Conservation (phyloP, 1,140 invertebrate species). For the Heliconius hewitsoni region DNA sequence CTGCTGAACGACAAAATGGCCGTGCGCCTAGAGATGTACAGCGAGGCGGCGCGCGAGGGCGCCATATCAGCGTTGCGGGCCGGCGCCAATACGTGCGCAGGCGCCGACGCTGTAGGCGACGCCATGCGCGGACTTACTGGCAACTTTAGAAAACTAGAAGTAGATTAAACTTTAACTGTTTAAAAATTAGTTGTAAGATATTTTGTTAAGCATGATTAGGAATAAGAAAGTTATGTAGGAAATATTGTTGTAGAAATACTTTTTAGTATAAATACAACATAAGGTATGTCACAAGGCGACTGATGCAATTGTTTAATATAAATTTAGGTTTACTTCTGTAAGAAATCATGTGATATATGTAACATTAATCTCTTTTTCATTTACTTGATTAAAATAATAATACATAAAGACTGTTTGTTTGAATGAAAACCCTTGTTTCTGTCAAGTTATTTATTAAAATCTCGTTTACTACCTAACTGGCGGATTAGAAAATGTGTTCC, state of each 20-base stretch:
- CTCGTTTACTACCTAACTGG: conserved; percentile 55
- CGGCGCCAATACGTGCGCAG: conserved; percentile 79
- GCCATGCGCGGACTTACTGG: conserved; percentile 86
- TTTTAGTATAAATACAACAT: background rate
- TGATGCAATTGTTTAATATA: background rate
- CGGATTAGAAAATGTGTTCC: background rate
- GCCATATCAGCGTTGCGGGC: conserved; percentile 85
- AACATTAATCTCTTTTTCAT: background rate
- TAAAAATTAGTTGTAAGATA: too few relatives aligned
- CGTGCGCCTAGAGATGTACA: conserved; percentile 84
- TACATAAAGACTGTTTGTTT: background rate
- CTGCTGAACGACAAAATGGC: conserved; percentile 84
- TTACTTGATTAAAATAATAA: background rate
- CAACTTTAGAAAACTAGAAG: conserved; percentile 89
- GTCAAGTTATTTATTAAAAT: conserved; percentile 58
- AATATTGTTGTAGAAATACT: background rate
- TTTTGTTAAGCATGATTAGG: too few relatives aligned
- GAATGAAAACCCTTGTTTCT: conserved; percentile 27
- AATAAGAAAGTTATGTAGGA: background rate
- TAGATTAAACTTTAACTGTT: conserved; percentile 75
- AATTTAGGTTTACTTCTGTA: background rate
- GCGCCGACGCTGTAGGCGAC: conserved; percentile 80
- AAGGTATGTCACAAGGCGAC: background rate
- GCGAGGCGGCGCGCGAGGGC: conserved; percentile 86
- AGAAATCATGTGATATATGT: background rate